Percentiles rank a stretch among this genome's conserved stretches.
These are phyloP conservation scores for Lissocephala sabroskyi DNA, from an alignment of 2,888 invertebrate genomes.

Conservation along the genomic window DNA sequence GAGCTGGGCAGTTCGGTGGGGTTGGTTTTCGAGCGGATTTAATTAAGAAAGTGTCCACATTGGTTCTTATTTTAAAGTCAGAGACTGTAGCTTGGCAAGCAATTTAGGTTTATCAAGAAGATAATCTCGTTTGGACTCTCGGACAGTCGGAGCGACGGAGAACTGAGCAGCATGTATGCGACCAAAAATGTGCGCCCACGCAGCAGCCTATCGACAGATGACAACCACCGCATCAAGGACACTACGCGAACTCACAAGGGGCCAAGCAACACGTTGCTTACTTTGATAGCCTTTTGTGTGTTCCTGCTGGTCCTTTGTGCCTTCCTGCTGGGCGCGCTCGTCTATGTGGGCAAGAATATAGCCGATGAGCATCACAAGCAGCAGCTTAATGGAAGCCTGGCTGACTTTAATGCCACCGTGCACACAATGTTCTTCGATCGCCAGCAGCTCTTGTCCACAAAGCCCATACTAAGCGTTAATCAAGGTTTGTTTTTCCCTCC, in stretches of 20 bases:
- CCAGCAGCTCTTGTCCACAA: slow-evolving; percentile 53
- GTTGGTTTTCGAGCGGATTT: no score
- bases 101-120: no score
- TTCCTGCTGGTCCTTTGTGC: slow-evolving; percentile 68
- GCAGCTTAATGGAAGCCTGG: slow-evolving; percentile 19
- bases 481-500: slow-evolving; percentile 48
- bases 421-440: slow-evolving; percentile 48
- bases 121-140: no score
- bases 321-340: slow-evolving; percentile 68
- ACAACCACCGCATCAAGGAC: slow-evolving; percentile 68
- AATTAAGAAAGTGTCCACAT: no score
- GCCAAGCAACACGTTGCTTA: slow-evolving; percentile 63
- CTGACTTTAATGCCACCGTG: slow-evolving; percentile 27
- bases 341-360: slow-evolving; percentile 69
- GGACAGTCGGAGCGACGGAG: not conserved
- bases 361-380: slow-evolving; percentile 54
- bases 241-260: slow-evolving; percentile 39
- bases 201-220: slow-evolving; percentile 70
- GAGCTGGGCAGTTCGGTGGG: not conserved
- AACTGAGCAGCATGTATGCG: slow-evolving; percentile 62
- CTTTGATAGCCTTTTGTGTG: slow-evolving; percentile 69
- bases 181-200: slow-evolving; percentile 69
- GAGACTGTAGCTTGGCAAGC: no score
- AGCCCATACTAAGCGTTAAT: slow-evolving; percentile 44
- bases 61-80: no score